These are phyloP conservation scores for Hesperophylax magnus DNA, from an alignment of 1,140 invertebrate species.

Conservation along the genomic window DNA sequence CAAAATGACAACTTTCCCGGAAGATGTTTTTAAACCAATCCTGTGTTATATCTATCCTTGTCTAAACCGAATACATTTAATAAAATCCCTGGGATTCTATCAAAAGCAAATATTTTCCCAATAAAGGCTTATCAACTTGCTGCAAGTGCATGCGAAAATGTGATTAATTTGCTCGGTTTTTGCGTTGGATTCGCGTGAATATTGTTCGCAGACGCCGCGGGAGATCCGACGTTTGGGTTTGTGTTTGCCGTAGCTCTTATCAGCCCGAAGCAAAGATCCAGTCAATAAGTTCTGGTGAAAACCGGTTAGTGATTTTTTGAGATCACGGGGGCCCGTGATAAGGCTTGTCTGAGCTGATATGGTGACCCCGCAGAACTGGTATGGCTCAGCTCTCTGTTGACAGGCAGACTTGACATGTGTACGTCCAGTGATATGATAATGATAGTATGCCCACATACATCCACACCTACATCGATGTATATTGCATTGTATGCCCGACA, in stretches of 20 bases:
- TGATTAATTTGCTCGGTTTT: not conserved
- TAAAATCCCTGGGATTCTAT: constrained; percentile 25
- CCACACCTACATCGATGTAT: too few species aligned
- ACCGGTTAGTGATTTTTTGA: constrained; percentile 53
- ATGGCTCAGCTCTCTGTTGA: constrained; percentile 32
- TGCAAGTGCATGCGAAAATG: not conserved
- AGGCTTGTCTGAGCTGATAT: constrained; percentile 39
- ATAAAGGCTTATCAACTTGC: constrained; percentile 48
- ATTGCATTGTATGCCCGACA: too few species aligned
- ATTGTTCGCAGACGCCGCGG: not conserved
- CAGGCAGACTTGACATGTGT: constrained; percentile 27
- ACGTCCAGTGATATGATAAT: not conserved
- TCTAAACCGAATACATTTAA: constrained; percentile 16
- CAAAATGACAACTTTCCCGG: not conserved
- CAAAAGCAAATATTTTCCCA: constrained; percentile 27
- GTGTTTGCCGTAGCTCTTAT: constrained; percentile 24
- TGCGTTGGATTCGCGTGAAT: not conserved
- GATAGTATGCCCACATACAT: not conserved
- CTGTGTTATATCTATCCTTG: constrained; percentile 3
- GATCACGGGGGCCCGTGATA: constrained; percentile 55
- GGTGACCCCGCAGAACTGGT: constrained; percentile 55
- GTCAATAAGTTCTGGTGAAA: constrained; percentile 52
- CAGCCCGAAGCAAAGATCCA: constrained; percentile 41
- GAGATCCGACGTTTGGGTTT: constrained; percentile 28
- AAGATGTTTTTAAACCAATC: not conserved